Evolutionary conservation across 2,797 vertebrate species (phyloP).

Genomic region (Clangula hyemalis): DNA sequence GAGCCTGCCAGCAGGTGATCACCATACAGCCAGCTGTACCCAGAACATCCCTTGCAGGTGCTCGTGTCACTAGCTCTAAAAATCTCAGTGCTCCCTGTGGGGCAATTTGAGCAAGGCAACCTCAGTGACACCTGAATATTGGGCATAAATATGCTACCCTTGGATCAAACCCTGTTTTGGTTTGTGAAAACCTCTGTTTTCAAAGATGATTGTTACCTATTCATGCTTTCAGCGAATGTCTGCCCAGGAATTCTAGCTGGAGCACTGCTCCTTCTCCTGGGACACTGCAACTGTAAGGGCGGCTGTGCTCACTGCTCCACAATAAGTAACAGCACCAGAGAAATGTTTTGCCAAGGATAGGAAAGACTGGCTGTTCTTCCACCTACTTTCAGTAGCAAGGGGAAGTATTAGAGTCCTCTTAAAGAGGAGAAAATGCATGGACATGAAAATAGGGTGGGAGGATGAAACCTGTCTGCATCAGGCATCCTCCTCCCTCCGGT

Average conservation of each 20-base stretch:
- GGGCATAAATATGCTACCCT: background rate
- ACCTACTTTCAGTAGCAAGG: constrained; percentile 64
- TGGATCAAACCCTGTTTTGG: background rate
- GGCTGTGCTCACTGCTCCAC: background rate
- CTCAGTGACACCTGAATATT: background rate
- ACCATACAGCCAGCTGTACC: background rate
- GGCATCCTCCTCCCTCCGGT: constrained; percentile 66
- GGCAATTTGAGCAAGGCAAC: background rate
- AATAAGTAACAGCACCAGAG: background rate
- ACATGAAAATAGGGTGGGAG: constrained; percentile 72
- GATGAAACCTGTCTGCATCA: constrained; percentile 68
- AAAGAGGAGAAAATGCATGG: constrained; percentile 63
- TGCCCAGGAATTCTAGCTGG: background rate
- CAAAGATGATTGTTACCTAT: background rate
- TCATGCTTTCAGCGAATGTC: background rate
- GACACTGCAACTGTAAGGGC: background rate
- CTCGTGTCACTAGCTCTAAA: background rate
- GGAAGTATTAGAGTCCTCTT: constrained; percentile 65
- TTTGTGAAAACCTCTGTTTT: background rate
- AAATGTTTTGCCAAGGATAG: constrained; percentile 58
- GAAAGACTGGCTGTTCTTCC: constrained; percentile 66
- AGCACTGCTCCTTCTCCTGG: background rate
- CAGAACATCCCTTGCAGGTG: background rate
- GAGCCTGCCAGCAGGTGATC: background rate
- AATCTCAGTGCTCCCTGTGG: background rate